Percentiles rank a stretch among this genome's conserved stretches.
These are phyloP conservation scores for Sebastes elongatus DNA, from an alignment of 2,797 vertebrate genomes.

Conservation along the genomic window DNA sequence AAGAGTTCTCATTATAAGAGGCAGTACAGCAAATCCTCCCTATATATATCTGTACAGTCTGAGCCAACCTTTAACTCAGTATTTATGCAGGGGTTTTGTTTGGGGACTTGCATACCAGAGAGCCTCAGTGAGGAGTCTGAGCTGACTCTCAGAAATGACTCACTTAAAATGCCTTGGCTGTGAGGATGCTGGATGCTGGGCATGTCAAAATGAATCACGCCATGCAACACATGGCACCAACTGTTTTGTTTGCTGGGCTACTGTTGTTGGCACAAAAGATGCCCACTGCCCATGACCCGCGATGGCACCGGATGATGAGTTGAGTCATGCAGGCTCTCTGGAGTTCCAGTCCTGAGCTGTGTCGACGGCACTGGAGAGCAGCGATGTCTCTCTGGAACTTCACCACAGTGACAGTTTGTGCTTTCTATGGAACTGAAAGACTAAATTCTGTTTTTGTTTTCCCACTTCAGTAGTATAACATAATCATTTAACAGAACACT, in stretches of 20 bases:
- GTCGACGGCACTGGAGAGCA: not conserved
- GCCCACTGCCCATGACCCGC: slow-evolving; percentile 35
- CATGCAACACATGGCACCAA: slow-evolving; percentile 42
- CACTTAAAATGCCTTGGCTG: slow-evolving; percentile 48
- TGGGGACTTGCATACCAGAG: not conserved
- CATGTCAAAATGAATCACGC: slow-evolving; percentile 66
- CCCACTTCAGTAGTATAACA: not conserved
- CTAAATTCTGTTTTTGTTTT: not conserved
- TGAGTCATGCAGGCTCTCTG: slow-evolving; percentile 27
- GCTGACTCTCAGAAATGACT: slow-evolving; percentile 54
- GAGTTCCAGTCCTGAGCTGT: not conserved
- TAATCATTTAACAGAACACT: not conserved
- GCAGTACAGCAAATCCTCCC: not conserved
- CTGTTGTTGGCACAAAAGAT: slow-evolving; percentile 44
- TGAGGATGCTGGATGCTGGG: slow-evolving; percentile 18
- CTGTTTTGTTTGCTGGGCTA: slow-evolving; percentile 37
- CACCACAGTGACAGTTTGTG: slow-evolving; percentile 31
- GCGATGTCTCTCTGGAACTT: slow-evolving; percentile 9
- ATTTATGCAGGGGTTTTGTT: not conserved
- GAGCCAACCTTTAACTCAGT: not conserved
- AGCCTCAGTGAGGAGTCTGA: slow-evolving; percentile 6
- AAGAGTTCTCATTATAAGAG: not conserved
- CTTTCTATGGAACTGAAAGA: slow-evolving; percentile 37
- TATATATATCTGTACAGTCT: not conserved
- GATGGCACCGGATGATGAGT: slow-evolving; percentile 38